A percentile compares a stretch with the other conserved stretches of the same genome.
These are phyloP conservation scores for Petrolisthes manimaculis DNA, from an alignment of 2,888 invertebrate species.

Conservation along the genomic window DNA sequence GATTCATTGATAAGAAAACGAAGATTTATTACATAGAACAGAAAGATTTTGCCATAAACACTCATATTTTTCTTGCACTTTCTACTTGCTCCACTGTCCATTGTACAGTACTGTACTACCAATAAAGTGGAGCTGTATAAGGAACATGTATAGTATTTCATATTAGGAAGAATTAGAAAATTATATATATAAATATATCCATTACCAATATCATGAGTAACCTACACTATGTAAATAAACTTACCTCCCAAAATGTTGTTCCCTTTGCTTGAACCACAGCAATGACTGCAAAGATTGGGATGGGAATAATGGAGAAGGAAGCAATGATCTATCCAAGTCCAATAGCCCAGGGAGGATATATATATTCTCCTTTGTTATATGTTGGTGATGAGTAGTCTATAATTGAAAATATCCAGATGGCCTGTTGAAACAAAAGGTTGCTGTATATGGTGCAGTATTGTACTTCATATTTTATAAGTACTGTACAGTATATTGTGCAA, in stretches of 20 bases:
- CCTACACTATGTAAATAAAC: not conserved
- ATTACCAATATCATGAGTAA: not conserved
- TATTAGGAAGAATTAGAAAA: not conserved
- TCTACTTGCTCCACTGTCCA: no score
- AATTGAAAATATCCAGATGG: conserved; percentile 88
- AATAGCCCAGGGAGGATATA: conserved; percentile 85
- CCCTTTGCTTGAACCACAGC: conserved; percentile 81
- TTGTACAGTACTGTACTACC: no score
- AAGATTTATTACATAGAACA: no score
- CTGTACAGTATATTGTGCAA: not conserved
- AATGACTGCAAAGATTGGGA: conserved; percentile 85
- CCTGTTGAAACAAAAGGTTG: conserved; percentile 72
- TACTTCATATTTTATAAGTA: not conserved
- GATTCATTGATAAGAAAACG: no score
- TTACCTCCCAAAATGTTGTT: conserved; percentile 79
- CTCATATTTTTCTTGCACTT: no score
- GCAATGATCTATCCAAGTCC: conserved; percentile 89
- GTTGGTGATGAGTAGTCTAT: conserved; percentile 89
- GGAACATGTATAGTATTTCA: no score
- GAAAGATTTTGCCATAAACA: no score
- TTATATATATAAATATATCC: not conserved
- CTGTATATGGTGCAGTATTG: not conserved
- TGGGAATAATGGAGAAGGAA: conserved; percentile 84
- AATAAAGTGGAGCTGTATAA: no score
- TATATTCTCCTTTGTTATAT: conserved; percentile 83